phyloP scores from a whole-genome alignment of 92 coral and sea anemone genomes.

The Porites evermanni region DNA sequence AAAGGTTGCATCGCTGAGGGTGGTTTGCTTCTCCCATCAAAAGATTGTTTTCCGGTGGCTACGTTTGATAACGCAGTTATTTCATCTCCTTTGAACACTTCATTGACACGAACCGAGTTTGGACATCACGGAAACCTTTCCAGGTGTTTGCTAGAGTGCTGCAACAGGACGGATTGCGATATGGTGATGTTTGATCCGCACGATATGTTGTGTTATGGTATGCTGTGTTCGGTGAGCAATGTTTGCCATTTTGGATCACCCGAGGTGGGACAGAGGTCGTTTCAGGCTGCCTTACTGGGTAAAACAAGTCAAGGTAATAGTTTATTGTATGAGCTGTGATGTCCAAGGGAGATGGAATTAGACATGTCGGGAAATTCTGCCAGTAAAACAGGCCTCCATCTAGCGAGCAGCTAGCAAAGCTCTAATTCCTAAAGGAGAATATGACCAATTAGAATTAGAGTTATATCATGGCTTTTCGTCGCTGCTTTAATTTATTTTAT shows the following conservation, averaged over 20 bases:
- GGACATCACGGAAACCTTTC: constrained; percentile 27
- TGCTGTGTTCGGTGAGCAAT: constrained; percentile 38
- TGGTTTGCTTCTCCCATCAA: neutral
- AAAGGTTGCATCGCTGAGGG: neutral
- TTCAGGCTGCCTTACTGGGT: constrained; percentile 38
- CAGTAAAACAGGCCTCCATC: too few species aligned
- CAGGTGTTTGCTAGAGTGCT: constrained; percentile 43
- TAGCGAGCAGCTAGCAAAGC: too few species aligned
- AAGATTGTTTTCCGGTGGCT: constrained; percentile 27
- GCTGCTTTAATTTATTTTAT: too few species aligned
- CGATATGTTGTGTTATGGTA: constrained; percentile 49
- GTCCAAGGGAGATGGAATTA: neutral
- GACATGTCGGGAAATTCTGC: too few species aligned
- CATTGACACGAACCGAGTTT: constrained; percentile 3
- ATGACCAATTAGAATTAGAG: too few species aligned
- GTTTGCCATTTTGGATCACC: constrained; percentile 47
- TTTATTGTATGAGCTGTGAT: neutral
- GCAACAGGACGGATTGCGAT: constrained; percentile 42
- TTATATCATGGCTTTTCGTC: too few species aligned
- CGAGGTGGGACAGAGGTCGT: constrained; percentile 41
- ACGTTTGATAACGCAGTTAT: constrained; percentile 1
- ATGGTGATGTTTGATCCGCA: constrained; percentile 37
- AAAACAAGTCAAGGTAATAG: constrained; percentile 9
- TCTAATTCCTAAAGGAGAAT: too few species aligned
- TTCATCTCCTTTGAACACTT: neutral